Evolutionary conservation across 1,140 invertebrate genomes (phyloP).

Genomic region (Trissolcus basalis): DNA sequence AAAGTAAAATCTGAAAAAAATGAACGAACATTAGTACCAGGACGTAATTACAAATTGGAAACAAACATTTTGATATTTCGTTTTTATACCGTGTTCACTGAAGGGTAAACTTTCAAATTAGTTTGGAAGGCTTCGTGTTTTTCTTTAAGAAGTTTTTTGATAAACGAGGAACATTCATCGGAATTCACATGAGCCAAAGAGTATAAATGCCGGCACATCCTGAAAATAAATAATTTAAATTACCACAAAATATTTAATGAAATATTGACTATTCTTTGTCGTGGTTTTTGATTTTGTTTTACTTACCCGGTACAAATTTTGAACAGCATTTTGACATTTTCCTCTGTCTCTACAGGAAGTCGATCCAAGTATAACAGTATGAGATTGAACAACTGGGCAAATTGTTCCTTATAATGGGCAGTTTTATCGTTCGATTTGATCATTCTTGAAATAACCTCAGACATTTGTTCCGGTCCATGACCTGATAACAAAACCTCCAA

Average conservation of each 20-base stretch:
- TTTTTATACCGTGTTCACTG: constrained; percentile 78
- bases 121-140: constrained; percentile 83
- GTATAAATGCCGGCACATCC: constrained; percentile 83
- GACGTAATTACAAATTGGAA: too few relatives aligned
- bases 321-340: constrained; percentile 78
- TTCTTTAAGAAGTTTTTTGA: constrained; percentile 84
- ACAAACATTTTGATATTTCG: too few relatives aligned
- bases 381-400: constrained; percentile 84
- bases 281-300: too few relatives aligned
- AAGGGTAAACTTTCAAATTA: constrained; percentile 80
- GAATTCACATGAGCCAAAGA: constrained; percentile 84
- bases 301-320: constrained; percentile 76
- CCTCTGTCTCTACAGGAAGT: constrained; percentile 67
- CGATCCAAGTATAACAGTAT: constrained; percentile 63
- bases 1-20: constrained; percentile 84
- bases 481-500: constrained; percentile 81
- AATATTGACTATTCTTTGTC: too few relatives aligned
- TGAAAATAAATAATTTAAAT: constrained; percentile 65
- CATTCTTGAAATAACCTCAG: constrained; percentile 85
- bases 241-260: too few relatives aligned
- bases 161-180: constrained; percentile 79
- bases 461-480: constrained; percentile 80
- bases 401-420: constrained; percentile 86
- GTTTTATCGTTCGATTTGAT: constrained; percentile 91
- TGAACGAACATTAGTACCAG: constrained; percentile 23